Conservation (phyloP, 2,113 vertebrate species). For the Thamnaconus septentrionalis region DNA sequence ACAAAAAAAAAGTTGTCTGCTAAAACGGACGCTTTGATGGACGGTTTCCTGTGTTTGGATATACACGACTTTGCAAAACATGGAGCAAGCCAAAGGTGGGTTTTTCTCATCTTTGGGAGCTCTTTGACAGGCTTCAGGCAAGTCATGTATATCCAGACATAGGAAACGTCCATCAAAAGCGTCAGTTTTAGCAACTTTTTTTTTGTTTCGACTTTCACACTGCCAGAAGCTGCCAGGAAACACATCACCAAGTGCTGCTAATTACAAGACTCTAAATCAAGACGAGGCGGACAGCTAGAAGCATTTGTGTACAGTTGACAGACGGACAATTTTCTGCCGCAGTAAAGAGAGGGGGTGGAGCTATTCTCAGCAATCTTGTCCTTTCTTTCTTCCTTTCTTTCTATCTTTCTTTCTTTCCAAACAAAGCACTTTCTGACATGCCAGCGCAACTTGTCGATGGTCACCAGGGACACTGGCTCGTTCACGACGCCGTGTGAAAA, state of each 20-base stretch:
- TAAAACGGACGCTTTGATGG: background rate
- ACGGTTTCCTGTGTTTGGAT: too few relatives aligned
- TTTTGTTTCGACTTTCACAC: background rate
- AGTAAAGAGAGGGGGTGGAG: background rate
- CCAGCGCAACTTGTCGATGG: constrained; percentile 5
- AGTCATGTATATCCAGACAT: too few relatives aligned
- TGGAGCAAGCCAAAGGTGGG: too few relatives aligned
- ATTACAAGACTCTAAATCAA: background rate
- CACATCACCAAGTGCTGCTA: background rate
- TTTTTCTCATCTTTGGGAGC: too few relatives aligned
- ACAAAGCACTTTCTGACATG: background rate
- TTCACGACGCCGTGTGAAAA: constrained; percentile 15
- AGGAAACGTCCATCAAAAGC: background rate
- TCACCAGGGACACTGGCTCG: constrained; percentile 27
- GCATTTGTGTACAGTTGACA: background rate
- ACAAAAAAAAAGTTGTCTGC: background rate
- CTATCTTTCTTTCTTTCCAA: too few relatives aligned
- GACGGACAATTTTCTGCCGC: background rate
- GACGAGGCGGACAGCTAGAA: background rate
- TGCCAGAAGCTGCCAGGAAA: too few relatives aligned
- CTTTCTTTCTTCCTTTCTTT: background rate
- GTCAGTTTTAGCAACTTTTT: background rate
- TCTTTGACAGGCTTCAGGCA: too few relatives aligned
- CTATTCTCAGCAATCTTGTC: background rate
- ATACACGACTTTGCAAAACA: too few relatives aligned